These are phyloP conservation scores for Ceratotherium simum DNA, from an alignment of 2,113 vertebrate species.

Conservation along the genomic window DNA sequence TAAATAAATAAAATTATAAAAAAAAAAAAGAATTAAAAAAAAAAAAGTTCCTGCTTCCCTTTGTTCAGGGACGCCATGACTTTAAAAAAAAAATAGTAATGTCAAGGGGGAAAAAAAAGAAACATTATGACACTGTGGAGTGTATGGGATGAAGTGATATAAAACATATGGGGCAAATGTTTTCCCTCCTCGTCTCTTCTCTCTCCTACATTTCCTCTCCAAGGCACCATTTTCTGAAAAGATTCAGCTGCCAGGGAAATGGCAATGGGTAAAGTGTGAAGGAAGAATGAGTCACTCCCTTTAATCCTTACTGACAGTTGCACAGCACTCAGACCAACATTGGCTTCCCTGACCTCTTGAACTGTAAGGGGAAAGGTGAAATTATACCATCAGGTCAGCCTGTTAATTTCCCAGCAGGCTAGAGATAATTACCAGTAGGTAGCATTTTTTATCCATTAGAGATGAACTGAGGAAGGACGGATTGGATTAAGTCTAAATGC, in stretches of 20 bases:
- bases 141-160: not conserved
- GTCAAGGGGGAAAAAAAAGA: not conserved
- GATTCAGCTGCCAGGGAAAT: not conserved
- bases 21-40: too few species aligned
- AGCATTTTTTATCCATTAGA: not conserved
- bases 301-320: constrained; percentile 58
- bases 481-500: not conserved
- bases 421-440: constrained; percentile 60
- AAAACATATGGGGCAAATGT: not conserved
- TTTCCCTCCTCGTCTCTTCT: not conserved
- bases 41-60: too few species aligned
- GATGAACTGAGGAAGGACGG: not conserved
- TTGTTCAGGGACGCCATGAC: too few species aligned
- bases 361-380: constrained; percentile 61
- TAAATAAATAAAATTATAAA: too few species aligned
- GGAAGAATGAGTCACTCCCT: constrained; percentile 38
- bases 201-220: not conserved
- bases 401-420: constrained; percentile 22
- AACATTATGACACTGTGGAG: not conserved
- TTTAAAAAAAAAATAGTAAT: not conserved
- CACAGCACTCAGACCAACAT: constrained; percentile 29
- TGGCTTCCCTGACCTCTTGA: constrained; percentile 80
- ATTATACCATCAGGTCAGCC: constrained; percentile 66
- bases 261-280: constrained; percentile 18
- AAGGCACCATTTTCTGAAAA: constrained; percentile 66